Base-by-base conservation (phyloP, 2,888 invertebrate genomes). In the Aspidiotus destructor region DNA sequence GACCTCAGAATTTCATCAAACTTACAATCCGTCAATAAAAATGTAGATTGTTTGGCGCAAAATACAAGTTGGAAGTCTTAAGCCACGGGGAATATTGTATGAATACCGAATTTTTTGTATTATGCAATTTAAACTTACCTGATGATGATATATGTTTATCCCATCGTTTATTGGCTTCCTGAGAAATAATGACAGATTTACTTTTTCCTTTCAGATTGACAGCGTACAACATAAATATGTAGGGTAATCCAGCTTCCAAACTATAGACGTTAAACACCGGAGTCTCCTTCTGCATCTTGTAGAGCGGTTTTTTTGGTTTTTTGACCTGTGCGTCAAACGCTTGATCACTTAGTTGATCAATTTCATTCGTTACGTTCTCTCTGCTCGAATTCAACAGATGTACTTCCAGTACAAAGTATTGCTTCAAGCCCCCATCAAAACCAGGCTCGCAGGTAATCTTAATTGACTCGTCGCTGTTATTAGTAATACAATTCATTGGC, bases 161-260 rank as follows among this genome's bases (percentile, higher is more conserved):
- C 11, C 58, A 60, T 2, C 57, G 9, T n/a, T 60, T 67, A 28
- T 28, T 28, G 48, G 40, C n/a, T 13, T 58, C 67, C 15, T 55
- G 69, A 10, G 55, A 8, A n/a, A 87, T 83, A 69, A 88, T 87
- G 2, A 89, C 86, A 64, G 85, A 86, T 69, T 82, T 80, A 72
- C 89, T 90, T 72, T 86, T 82, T 70, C 92, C 92, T 75, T 86
- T 84, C 8, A 88, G 86, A 73, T 92, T 92, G 73, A 88, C 87
- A 17, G 91, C 88, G 76, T 88, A 92, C 42, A 92, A 86, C 72
- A 85, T 81, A 72, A 91, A 82, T 75, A 88, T 87, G 78, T 92
- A 92, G 75, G 85, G 83, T 73, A 84, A 83, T 64, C 88, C 89
- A 16, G 90, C 86, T 70, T 87, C 83, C 70, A 92, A 80, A 72